Conservation (phyloP, 2,888 invertebrate species). For the Caenorhabditis sp. region DNA sequence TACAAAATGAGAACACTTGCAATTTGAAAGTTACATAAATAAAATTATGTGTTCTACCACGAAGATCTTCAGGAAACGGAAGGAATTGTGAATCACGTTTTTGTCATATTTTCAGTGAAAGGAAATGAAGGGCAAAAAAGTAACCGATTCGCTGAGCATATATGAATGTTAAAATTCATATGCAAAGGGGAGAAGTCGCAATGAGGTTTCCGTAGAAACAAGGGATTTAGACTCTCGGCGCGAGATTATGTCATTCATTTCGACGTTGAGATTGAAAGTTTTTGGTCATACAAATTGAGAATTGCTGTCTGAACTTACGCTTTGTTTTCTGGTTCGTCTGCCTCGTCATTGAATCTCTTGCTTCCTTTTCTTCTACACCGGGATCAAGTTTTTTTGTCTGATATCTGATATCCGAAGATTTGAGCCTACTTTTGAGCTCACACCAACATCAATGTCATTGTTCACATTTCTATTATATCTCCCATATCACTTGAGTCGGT, state of each 20-base stretch:
- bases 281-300: background rate
- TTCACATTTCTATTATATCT: background rate
- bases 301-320: background rate
- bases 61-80: too few relatives aligned
- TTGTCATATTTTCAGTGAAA: too few relatives aligned
- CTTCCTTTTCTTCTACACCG: background rate
- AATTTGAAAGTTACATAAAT: too few relatives aligned
- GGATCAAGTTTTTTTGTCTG: background rate
- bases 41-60: too few relatives aligned
- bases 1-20: too few relatives aligned
- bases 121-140: too few relatives aligned
- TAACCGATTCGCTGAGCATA: too few relatives aligned
- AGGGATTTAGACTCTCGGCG: background rate
- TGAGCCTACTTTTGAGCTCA: background rate
- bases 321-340: background rate
- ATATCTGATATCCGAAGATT: too few relatives aligned
- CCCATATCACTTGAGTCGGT: background rate
- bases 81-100: too few relatives aligned
- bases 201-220: conserved; percentile 6
- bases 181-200: too few relatives aligned
- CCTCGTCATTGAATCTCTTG: background rate
- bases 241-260: conserved; percentile 3
- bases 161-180: too few relatives aligned
- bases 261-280: background rate
- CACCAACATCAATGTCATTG: background rate